Evolutionary conservation across 2,113 vertebrate species (phyloP).

Genomic region (Cricetomys ansorgei): DNA sequence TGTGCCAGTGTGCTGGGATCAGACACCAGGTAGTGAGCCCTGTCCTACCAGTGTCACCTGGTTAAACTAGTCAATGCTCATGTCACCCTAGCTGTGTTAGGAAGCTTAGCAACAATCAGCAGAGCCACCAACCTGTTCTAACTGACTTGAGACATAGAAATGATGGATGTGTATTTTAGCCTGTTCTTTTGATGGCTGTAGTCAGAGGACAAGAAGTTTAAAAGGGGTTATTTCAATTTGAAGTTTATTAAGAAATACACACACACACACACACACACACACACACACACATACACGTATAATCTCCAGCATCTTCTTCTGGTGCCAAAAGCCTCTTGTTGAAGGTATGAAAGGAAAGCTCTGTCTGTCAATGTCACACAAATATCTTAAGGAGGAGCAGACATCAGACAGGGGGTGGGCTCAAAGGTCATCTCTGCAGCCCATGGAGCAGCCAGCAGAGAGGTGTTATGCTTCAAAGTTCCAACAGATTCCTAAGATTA

Average conservation of each 20-base stretch:
- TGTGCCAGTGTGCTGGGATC: not conserved
- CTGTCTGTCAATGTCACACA: not conserved
- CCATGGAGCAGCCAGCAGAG: not conserved
- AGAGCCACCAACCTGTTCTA: not conserved
- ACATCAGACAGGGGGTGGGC: not conserved
- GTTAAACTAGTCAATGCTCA: not conserved
- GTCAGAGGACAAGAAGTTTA: not conserved
- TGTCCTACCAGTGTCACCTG: not conserved
- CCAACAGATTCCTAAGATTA: not conserved
- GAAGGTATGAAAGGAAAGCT: not conserved
- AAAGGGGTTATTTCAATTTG: not conserved
- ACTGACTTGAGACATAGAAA: not conserved
- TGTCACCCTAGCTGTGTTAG: not conserved
- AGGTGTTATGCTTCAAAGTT: constrained; percentile 22
- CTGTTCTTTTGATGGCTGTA: not conserved
- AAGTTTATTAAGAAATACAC: constrained; percentile 33
- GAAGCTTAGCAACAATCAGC: not conserved
- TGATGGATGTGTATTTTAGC: not conserved
- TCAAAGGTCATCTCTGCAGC: constrained; percentile 1
- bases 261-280: too few relatives aligned
- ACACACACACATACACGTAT: too few relatives aligned
- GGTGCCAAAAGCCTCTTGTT: constrained; percentile 24
- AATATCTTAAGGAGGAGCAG: constrained; percentile 46
- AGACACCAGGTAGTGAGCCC: not conserved
- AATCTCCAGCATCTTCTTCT: not conserved